These are phyloP conservation scores for Serripes groenlandicus DNA, from an alignment of 2,888 invertebrate species.

Conservation along the genomic window DNA sequence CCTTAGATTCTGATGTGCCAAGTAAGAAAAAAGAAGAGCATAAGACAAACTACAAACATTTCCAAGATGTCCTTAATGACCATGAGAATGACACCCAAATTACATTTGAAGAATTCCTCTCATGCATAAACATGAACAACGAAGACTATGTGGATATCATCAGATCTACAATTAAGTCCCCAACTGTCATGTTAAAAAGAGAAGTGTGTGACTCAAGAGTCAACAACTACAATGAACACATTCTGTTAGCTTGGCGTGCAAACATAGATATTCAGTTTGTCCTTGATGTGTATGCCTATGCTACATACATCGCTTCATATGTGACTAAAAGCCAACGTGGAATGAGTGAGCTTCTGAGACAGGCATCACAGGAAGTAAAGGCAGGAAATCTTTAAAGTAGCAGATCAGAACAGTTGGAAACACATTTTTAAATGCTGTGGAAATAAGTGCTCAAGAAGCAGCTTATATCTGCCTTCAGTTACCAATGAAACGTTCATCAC, in stretches of 20 bases:
- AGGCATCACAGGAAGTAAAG: slow-evolving; percentile 54
- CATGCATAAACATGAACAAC: slow-evolving; percentile 36
- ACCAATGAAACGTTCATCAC: slow-evolving; percentile 62
- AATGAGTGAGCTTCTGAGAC: slow-evolving; percentile 53
- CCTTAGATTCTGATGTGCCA: not conserved
- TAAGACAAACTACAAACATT: not conserved
- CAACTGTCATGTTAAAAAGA: slow-evolving; percentile 61
- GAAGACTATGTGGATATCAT: slow-evolving; percentile 48
- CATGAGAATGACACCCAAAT: not conserved
- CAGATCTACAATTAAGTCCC: slow-evolving; percentile 28
- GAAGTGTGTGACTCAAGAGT: slow-evolving; percentile 41
- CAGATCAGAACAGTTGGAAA: slow-evolving; percentile 28
- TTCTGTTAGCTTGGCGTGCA: slow-evolving; percentile 57
- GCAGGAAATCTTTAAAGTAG: slow-evolving; percentile 42
- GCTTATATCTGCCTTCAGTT: slow-evolving; percentile 66
- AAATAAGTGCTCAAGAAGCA: slow-evolving; percentile 76
- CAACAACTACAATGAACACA: slow-evolving; percentile 59
- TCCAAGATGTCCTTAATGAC: slow-evolving; percentile 9
- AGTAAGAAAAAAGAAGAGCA: not conserved
- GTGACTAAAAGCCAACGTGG: slow-evolving; percentile 63
- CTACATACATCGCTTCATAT: slow-evolving; percentile 61
- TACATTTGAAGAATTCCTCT: slow-evolving; percentile 27
- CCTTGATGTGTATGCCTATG: slow-evolving; percentile 65
- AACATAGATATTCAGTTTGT: slow-evolving; percentile 68
- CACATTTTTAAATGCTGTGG: slow-evolving; percentile 68